Base-by-base conservation (phyloP, 1,140 invertebrate species). In the Macrostomum lignano region DNA sequence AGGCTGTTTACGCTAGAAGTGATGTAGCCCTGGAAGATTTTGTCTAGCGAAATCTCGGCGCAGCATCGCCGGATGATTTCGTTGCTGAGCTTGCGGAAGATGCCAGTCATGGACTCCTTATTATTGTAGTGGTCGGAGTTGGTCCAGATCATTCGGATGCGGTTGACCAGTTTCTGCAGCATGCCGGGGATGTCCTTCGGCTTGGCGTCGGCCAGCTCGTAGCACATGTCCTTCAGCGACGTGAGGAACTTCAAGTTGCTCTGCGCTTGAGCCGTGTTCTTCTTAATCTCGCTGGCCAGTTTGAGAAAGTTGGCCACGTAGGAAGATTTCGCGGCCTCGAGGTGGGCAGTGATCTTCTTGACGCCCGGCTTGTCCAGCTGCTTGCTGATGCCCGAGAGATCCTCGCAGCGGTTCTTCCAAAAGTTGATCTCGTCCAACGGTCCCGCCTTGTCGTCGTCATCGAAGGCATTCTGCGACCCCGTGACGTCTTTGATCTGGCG, bases 351-450 rank as follows among this genome's bases (percentile, higher is more conserved):
- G 17, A 81, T 68, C 29, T 69, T 66, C 28, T 65, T 64, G 1
- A 79, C 65, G 19, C 65, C 64, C 3, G 65, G 53, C 40, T 69
- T 70, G 26, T 71, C 58, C 7, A 81, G 49, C 57, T 82, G 76
- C 14, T 67, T 59, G 20, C 65, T 62, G 11, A 82, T 56, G 6
- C 71, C 69, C 31, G 65, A 65, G 6, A 82, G 55, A 52, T 79
- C 77, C 45, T 73, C 67, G 55, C 70, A 71, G 53, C 74, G 63
- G 46, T 74, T 72, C 43, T 68, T 62, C 76, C 76, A 81, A 55
- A 79, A 79, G 37, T 74, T 66, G 44, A 73, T 74, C 58, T 79
- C 74, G 46, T 81, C 75, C n/a, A 67, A 61, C 0, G 74, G 70
- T 21, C 69, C 71, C n/a, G 69, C 49, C 11, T 72, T 57, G 43